phyloP scores from a whole-genome alignment of 2,113 vertebrate species.

The Otis tarda region DNA sequence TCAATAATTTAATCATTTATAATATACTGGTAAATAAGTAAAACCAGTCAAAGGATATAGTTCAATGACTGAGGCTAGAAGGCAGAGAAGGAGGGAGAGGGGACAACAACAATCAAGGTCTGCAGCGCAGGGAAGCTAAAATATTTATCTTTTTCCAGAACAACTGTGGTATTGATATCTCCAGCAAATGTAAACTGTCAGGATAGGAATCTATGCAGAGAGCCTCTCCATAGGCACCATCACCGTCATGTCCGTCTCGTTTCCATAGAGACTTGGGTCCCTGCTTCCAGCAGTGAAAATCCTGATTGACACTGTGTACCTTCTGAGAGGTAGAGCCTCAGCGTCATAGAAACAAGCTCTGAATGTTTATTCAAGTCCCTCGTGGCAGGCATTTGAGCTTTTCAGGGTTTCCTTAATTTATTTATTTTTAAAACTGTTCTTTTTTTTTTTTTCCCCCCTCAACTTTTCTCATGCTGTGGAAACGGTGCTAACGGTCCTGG shows the following conservation, averaged over 20 bases:
- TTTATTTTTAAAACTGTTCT: background rate
- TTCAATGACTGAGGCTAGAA: background rate
- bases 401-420: background rate
- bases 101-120: rapidly evolving
- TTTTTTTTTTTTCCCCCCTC: too few relatives aligned
- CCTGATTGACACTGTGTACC: slow-evolving; percentile 40
- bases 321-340: slow-evolving; percentile 27
- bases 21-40: background rate
- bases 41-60: background rate
- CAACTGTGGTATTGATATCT: background rate
- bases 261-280: slow-evolving; percentile 63
- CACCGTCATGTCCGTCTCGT: slow-evolving; percentile 37
- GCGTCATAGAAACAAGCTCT: slow-evolving; percentile 10
- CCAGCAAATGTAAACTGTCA: background rate
- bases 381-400: background rate
- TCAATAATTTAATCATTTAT: background rate
- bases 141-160: background rate
- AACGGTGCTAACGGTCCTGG: background rate
- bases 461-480: background rate
- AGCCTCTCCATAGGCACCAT: background rate
- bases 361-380: background rate
- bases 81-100: background rate
- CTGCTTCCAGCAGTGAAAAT: slow-evolving; percentile 31
- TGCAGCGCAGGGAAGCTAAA: background rate
- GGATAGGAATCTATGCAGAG: slow-evolving; percentile 2